Evolutionary conservation across 2,113 vertebrate species (phyloP), one percentile per base, ranked within the genome.

Genomic region (Platysteira castanea): DNA sequence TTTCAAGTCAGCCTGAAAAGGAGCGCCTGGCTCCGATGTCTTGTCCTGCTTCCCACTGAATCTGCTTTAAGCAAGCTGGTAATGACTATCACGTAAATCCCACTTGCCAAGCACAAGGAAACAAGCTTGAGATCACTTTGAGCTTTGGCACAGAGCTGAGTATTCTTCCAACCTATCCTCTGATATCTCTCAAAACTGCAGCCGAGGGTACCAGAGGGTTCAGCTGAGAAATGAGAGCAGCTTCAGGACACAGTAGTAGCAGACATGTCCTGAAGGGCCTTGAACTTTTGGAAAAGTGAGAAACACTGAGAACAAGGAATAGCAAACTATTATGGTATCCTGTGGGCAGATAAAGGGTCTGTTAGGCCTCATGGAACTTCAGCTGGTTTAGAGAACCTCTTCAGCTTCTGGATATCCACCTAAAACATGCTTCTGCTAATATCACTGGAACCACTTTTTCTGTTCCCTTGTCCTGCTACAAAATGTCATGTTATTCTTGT

Each of bases 401-500:
- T 64, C 35, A 80, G 86, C 15, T 63, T 89, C 37, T 52, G 11
- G 2, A 1, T 77, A 27, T 54, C 61, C 60, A 65, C 42, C 35
- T 41, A 24, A 74, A 92, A 69, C 23, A 21, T 49, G 8, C 21
- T 52, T 46, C 63, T 64, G 31, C 68, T 85, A 35, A 70, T 68
- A 91, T 44, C 64, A 65, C 65, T 37, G 54, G 4, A 42, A 56
- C 30, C 50, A 65, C 77, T 91, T 11, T 11, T 57, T 50, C 23
- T 27, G 1, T 77, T 93, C 87, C 9, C 14, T 89, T 73, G 56
- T 75, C 76, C 93, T 33, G n/a, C 42, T 93, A 77, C 39, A 74
- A 92, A 92, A 71, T 89, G 60, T 83, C 87, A 77, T 91, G 77
- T 95, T 94, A 78, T 75, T 95, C 87, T 94, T 97, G 73, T 95